Evolutionary conservation across 2,113 vertebrate species (phyloP), one percentile per base, ranked within the genome.

Genomic region (Salvelinus alpinus): DNA sequence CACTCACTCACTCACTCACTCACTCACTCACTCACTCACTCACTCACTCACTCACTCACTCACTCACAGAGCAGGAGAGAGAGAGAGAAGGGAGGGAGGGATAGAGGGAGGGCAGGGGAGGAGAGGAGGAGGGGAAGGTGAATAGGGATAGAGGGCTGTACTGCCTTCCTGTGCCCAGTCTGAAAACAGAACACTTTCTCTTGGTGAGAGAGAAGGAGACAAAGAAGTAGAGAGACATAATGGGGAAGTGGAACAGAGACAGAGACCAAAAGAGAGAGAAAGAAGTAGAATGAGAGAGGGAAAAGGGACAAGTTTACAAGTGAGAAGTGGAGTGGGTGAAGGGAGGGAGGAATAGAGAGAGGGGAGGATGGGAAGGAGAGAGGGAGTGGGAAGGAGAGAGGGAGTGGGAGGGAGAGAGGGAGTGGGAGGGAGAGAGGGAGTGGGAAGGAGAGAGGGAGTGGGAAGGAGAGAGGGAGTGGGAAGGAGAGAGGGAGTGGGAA

Each of bases 161-260:
- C 84, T 82, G 78, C 70, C 78, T 74, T 64, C 81, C 80, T 75
- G 73, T 82, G 73, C 84, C 87, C 88, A 86, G 82, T 87, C 77
- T 81, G 80, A 82, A 81, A 76, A 86, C 79, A 82, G 77, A 85
- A 83, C 78, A 78, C 76, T 70, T 75, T 79, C 84, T 83, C 69
- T 59, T 70, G 44, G 75, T 74, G 67, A 57, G 76, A 66, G 60
- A 24, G 24, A 44, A 44, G 22, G 60, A n/a, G 72, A 1, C 2
- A 44, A 11, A 11, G 20, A 70, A 3, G n/a, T n/a, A 20, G 29
- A 31, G 16, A 31, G 6, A 68, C 24, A 67, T 24, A 18, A 2
- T 7, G 65, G 38, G 38, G 16, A 68, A 68, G 65, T 68, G 65
- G 65, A 8, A 68, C 65, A 68, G 25, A 34, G 27, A 67, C 64